A percentile compares a stretch with the other conserved stretches of the same genome.
Conservation (phyloP, 1,140 invertebrate genomes). For the Drosophila willistoni region DNA sequence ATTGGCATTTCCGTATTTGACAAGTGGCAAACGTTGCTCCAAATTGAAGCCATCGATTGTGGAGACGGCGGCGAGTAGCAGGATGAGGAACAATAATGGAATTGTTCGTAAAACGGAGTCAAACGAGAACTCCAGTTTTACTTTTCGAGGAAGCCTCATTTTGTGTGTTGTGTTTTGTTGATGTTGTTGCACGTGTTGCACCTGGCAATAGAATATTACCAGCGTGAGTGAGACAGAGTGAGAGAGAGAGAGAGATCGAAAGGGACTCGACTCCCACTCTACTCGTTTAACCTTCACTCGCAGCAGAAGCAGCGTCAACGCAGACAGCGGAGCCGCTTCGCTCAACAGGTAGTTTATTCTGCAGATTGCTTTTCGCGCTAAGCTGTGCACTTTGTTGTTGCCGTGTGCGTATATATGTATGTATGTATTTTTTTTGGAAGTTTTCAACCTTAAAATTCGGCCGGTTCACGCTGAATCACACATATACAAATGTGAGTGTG, state of each 20-base stretch:
- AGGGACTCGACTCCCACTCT: not conserved
- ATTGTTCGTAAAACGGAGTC: too few species aligned
- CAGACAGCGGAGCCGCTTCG: slow-evolving; percentile 7
- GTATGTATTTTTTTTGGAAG: not conserved
- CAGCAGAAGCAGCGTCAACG: not conserved
- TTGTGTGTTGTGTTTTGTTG: not conserved
- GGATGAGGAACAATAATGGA: not conserved
- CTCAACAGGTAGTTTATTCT: slow-evolving; percentile 45
- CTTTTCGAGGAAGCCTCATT: not conserved
- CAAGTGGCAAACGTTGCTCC: slow-evolving; percentile 73
- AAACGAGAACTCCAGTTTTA: not conserved
- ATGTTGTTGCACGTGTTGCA: slow-evolving; percentile 5
- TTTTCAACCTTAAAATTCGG: not conserved
- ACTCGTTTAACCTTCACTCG: too few species aligned
- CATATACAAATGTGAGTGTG: not conserved
- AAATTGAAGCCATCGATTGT: slow-evolving; percentile 60
- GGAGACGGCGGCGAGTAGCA: not conserved
- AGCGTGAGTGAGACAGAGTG: too few species aligned
- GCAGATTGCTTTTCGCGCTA: slow-evolving; percentile 20
- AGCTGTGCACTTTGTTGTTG: not conserved
- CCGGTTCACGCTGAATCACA: slow-evolving; percentile 2
- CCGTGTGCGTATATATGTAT: slow-evolving; percentile 6
- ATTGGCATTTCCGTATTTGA: slow-evolving; percentile 71
- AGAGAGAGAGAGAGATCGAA: not conserved
- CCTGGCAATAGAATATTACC: not conserved